phyloP scores from a whole-genome alignment of 2,113 vertebrate genomes.

The Leptosomus discolor region DNA sequence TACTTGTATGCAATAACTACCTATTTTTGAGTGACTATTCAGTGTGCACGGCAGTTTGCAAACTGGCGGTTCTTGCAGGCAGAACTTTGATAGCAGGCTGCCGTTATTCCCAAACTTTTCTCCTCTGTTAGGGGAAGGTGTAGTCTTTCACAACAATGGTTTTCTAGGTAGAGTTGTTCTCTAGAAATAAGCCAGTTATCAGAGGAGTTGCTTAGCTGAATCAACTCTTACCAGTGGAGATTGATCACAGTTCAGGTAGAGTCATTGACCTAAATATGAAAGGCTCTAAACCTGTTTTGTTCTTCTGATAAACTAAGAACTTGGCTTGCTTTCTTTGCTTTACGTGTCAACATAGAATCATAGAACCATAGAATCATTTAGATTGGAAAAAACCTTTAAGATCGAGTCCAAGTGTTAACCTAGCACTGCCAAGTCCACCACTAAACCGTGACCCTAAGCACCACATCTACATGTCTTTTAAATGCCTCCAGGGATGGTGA shows the following conservation, averaged over 20 bases:
- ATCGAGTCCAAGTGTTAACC: background rate
- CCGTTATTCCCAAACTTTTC: background rate
- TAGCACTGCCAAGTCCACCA: background rate
- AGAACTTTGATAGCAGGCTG: background rate
- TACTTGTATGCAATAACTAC: background rate
- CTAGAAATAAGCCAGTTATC: background rate
- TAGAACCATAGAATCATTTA: background rate
- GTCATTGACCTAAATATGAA: background rate
- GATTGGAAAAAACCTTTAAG: background rate
- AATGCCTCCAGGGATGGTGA: background rate
- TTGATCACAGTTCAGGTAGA: background rate
- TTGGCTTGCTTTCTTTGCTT: background rate
- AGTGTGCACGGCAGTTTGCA: accelerated
- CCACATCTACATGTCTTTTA: background rate
- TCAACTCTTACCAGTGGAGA: background rate
- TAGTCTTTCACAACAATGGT: background rate
- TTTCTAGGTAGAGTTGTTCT: background rate
- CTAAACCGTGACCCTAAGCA: too few relatives aligned
- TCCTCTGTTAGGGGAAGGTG: background rate
- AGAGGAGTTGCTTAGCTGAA: background rate
- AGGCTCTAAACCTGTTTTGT: background rate
- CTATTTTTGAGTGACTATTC: background rate
- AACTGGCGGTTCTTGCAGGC: background rate
- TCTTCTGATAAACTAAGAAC: background rate
- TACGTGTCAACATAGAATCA: background rate